Base-by-base conservation (phyloP, 2,888 invertebrate species). In the Drosophila demipolita region DNA sequence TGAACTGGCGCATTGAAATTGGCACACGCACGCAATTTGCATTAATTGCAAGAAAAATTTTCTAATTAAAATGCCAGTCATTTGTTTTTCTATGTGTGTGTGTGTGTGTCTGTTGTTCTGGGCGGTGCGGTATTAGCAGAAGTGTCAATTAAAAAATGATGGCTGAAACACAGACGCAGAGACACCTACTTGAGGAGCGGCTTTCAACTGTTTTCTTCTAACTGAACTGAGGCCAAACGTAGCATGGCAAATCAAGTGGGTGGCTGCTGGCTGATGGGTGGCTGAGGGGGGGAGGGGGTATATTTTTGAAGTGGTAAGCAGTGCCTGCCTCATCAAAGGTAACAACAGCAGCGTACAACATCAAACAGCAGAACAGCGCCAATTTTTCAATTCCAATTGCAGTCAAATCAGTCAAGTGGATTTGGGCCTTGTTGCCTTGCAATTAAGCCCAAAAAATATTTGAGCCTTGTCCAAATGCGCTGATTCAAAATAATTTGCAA, bases 41-140 rank as follows among this genome's bases (percentile, higher is more conserved):
- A 88, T 90, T 89, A 89, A 91, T 89, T 87, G 87, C 85, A 84
- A 86, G 86, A 84, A 89, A 85, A 87, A 87, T 87, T 89, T 91
- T 90, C 89, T 87, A 90, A 90, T 90, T 90, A 90, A 90, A 90
- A 91, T 90, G 89, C 87, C 89, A 82, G 87, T 89, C 90, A 89
- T 79, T 80, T 68, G 68, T 65, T 64, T 45, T 67, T 63, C 55
- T 26, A 29, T 58, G 32, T 33, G 23, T 49, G 11, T 54, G 17
- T 52, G 53, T 57, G 45, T 59, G 33, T 36, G 35, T 49, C 54
- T 60, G 48, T 61, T 40, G 23, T 54, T 11, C 5, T 20, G 38
- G 1, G 20, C 38, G 54, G 55, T 49, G 62, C 57, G 53, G 81
- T 89, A 87, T 91, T 90, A 89, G 84, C 82, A 90, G 81, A 91